These are phyloP conservation scores for Furcifer pardalis DNA, from an alignment of 2,797 vertebrate species.

Conservation along the genomic window DNA sequence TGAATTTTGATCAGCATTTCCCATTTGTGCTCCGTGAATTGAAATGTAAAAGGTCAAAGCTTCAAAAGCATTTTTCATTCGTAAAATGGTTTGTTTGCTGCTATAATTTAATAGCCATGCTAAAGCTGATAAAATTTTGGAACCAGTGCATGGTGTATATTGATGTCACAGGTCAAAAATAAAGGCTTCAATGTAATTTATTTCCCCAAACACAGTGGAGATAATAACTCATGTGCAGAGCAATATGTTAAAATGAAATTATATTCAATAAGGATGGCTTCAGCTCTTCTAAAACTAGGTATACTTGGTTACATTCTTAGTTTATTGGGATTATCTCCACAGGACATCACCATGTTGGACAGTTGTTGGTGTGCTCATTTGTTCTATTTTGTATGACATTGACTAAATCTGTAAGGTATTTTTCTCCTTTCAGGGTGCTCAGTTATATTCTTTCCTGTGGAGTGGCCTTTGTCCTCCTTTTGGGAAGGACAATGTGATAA, in stretches of 20 bases:
- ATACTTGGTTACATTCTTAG: constrained; percentile 60
- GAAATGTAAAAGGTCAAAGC: constrained; percentile 76
- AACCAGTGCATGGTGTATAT: constrained; percentile 72
- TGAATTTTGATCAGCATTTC: constrained; percentile 74
- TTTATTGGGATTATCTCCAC: constrained; percentile 43
- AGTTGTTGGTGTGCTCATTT: background rate
- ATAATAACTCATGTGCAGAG: constrained; percentile 74
- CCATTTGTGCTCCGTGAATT: constrained; percentile 73
- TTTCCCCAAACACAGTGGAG: constrained; percentile 72
- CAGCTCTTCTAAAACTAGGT: constrained; percentile 70
- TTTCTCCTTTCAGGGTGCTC: constrained; percentile 11
- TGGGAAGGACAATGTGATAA: constrained; percentile 52
- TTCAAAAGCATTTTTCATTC: constrained; percentile 75
- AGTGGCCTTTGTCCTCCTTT: constrained; percentile 39
- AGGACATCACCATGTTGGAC: background rate
- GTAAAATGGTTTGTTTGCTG: constrained; percentile 73
- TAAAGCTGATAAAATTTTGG: constrained; percentile 76
- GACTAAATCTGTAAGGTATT: constrained; percentile 18
- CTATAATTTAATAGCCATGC: constrained; percentile 75
- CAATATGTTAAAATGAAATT: constrained; percentile 78
- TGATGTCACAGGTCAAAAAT: constrained; percentile 77
- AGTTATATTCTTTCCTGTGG: constrained; percentile 29
- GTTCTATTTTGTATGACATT: background rate
- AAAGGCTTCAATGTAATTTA: constrained; percentile 75
- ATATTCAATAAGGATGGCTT: constrained; percentile 75